Evolutionary conservation across 2,888 invertebrate species (phyloP), one percentile per base, ranked within the genome.

Genomic region (Drosophila glabriapex): DNA sequence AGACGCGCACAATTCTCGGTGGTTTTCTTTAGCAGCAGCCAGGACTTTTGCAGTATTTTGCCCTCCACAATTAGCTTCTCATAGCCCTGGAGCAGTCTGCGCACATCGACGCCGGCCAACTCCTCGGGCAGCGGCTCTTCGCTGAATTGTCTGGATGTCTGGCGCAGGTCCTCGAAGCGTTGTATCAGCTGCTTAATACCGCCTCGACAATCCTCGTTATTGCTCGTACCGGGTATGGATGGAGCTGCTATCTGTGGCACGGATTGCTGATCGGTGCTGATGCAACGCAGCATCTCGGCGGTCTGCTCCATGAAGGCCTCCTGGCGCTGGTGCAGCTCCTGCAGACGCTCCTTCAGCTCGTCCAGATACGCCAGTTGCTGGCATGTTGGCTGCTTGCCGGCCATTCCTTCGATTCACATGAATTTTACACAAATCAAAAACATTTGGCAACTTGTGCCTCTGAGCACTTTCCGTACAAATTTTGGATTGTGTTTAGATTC

Each of bases 291-390:
- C 10, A 90, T 85, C 22, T 74, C 59, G 22, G 78, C 85, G 0
- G 85, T 88, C 54, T 86, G 70, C 54, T 71, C 70, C 64, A 86
- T 85, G 37, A 85, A 90, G 9, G 67, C 64, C 35, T 76, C 73
- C 28, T 90, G 90, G 0, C 76, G 86, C 14, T 70, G 35, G 0
- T 83, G 90, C 37, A 86, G 49, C 10, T 85, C 71, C 12, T 61
- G 61, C 1, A 86, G 75, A 0, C 89, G 90, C 55, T 73, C 60
- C 71, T 86, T 90, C 33, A 86, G 73, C 66, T 86, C 85, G 41
- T 85, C 85, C 37, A 86, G 69, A 59, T 86, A 86, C 0, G 83
- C 90, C 73, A 90, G 41, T 39, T 86, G 89, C 41, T 83, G 76
- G 54, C 55, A 56, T 12, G 83, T 85, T 31, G 83, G 72, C 56